Evolutionary conservation across 2,888 invertebrate genomes (phyloP).

Genomic region (Yponomeuta malinellus): DNA sequence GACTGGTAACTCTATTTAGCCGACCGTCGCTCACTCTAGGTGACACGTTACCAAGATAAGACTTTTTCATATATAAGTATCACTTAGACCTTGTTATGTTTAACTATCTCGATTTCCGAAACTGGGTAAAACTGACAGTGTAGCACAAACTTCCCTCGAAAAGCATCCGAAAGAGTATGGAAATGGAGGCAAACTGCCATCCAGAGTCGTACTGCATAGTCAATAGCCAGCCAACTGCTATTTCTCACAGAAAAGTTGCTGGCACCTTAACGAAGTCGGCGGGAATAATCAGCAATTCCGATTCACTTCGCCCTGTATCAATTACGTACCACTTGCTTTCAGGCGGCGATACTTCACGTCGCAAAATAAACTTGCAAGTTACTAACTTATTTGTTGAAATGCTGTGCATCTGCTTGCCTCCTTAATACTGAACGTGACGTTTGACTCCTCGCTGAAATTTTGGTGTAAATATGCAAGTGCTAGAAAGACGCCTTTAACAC

Average conservation of each 20-base stretch:
- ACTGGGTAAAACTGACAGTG: no score
- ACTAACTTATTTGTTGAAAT: background rate
- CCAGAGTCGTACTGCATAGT: background rate
- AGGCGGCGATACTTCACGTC: background rate
- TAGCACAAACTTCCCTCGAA: no score
- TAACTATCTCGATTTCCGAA: no score
- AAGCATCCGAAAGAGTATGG: background rate
- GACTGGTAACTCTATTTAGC: no score
- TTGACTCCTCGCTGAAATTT: no score
- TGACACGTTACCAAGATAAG: no score
- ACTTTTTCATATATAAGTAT: no score
- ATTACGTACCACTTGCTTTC: constrained; percentile 3
- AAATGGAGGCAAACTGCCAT: background rate
- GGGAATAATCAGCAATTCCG: constrained; percentile 10
- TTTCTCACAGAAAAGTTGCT: constrained; percentile 1
- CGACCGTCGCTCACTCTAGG: no score
- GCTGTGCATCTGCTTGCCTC: background rate
- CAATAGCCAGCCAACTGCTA: background rate
- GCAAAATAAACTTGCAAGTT: background rate
- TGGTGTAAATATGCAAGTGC: no score
- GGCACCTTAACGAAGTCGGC: background rate
- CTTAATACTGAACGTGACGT: no score
- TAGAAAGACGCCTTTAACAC: no score
- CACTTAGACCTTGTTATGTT: no score
- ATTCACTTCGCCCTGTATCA: constrained; percentile 9